Conservation (phyloP, 2,797 vertebrate species). For the Alfaro cultratus region DNA sequence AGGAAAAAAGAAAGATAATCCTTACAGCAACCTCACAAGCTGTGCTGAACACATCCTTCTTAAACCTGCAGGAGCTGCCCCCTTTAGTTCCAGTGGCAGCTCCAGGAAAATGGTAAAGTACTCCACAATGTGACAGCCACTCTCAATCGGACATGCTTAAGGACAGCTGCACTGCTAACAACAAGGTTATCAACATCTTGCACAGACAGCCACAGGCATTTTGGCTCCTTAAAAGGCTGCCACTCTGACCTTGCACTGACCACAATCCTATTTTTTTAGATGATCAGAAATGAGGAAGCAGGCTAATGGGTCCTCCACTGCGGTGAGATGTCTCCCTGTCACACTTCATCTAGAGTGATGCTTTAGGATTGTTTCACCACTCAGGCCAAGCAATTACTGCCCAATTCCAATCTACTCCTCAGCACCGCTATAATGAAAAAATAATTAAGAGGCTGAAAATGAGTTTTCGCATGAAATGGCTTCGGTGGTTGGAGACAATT, state of each 20-base stretch:
- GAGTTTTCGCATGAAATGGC: conserved; percentile 98
- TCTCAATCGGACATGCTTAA: conserved; percentile 58
- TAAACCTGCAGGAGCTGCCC: conserved; percentile 67
- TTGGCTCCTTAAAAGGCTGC: conserved; percentile 81
- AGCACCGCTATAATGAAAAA: conserved; percentile 96
- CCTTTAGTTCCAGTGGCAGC: conserved; percentile 66
- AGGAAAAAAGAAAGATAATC: conserved; percentile 67
- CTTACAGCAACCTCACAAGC: conserved; percentile 68
- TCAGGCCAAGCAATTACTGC: conserved; percentile 95
- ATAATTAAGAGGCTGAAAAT: conserved; percentile 99
- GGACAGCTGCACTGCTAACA: conserved; percentile 55
- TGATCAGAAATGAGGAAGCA: conserved; percentile 88
- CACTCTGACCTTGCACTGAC: conserved; percentile 84
- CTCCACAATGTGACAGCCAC: conserved; percentile 55
- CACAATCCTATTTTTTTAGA: conserved; percentile 81
- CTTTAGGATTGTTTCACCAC: conserved; percentile 89
- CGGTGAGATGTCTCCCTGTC: conserved; percentile 94
- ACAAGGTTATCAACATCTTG: conserved; percentile 83
- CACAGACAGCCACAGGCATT: conserved; percentile 77
- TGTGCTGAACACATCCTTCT: conserved; percentile 75
- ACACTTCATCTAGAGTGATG: conserved; percentile 97
- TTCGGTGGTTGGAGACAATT: conserved; percentile 93
- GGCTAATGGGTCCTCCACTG: conserved; percentile 91
- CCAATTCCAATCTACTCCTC: conserved; percentile 97
- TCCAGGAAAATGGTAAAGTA: conserved; percentile 45